These are phyloP conservation scores for Sphaerodactylus townsendi DNA, from an alignment of 2,113 vertebrate species.

Conservation along the genomic window DNA sequence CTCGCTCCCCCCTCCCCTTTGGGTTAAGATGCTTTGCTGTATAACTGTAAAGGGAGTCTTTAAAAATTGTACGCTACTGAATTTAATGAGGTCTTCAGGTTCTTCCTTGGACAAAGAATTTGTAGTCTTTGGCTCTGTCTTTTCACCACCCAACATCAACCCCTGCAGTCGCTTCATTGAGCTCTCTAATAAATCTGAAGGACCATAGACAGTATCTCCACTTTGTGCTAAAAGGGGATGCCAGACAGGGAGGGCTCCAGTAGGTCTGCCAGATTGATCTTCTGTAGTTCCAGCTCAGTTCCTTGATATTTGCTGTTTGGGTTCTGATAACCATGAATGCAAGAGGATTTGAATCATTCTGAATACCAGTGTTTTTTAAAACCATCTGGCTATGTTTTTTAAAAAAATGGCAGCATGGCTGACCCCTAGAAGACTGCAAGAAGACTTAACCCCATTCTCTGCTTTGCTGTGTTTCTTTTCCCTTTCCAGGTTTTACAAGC, in stretches of 20 bases:
- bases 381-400: neutral
- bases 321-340: neutral
- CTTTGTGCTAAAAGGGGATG: slow-evolving; percentile 37
- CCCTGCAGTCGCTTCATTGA: slow-evolving; percentile 5
- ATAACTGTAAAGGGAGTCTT: neutral
- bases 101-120: neutral
- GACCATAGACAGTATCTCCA: neutral
- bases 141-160: slow-evolving; percentile 9
- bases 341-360: neutral
- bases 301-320: slow-evolving; percentile 46
- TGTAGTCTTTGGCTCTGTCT: neutral
- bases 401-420: neutral
- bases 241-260: slow-evolving; percentile 18
- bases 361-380: neutral
- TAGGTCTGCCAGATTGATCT: slow-evolving; percentile 30
- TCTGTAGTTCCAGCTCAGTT: slow-evolving; percentile 50
- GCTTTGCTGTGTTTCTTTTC: slow-evolving; percentile 1
- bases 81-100: neutral
- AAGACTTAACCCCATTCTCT: slow-evolving; percentile 30
- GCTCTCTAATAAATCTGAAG: slow-evolving; percentile 24
- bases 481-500: slow-evolving; percentile 56
- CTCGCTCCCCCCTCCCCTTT: slow-evolving; percentile 49
- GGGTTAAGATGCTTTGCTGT: slow-evolving; percentile 35
- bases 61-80: neutral
- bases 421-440: slow-evolving; percentile 49